Evolutionary conservation across 2,888 invertebrate species (phyloP).

Genomic region (Acleris holmiana): DNA sequence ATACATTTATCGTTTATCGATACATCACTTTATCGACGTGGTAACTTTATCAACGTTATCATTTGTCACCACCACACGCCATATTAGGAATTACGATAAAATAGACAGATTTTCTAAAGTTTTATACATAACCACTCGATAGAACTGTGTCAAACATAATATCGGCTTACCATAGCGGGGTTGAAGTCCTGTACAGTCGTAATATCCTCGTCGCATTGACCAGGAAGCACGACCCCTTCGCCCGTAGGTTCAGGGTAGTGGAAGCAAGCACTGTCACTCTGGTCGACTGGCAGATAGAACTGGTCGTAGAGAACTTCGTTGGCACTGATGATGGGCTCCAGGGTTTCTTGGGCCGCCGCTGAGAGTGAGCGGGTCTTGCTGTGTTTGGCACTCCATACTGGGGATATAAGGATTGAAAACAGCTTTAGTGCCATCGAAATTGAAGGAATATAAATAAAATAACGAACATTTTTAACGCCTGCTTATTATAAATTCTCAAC

Average conservation of each 20-base stretch:
- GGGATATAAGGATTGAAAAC: too few species aligned
- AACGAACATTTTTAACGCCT: too few species aligned
- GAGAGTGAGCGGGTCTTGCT: conserved; percentile 57
- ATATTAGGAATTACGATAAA: too few species aligned
- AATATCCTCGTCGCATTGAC: conserved; percentile 65
- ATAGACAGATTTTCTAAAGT: too few species aligned
- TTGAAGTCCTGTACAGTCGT: conserved; percentile 59
- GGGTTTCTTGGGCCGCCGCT: conserved; percentile 48
- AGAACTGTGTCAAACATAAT: too few species aligned
- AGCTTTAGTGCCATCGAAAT: background rate
- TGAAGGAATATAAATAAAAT: too few species aligned
- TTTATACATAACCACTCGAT: too few species aligned
- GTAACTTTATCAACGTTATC: too few species aligned
- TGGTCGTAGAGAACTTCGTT: conserved; percentile 55
- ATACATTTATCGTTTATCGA: too few species aligned
- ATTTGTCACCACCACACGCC: too few species aligned
- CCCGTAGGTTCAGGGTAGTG: conserved; percentile 61
- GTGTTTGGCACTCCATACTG: conserved; percentile 76
- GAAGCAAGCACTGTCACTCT: conserved; percentile 65
- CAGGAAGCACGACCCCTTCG: conserved; percentile 62
- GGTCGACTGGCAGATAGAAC: conserved; percentile 59
- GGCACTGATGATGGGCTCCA: conserved; percentile 49
- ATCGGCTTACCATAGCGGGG: conserved; percentile 51
- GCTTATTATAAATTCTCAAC: too few species aligned
- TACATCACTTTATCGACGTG: too few species aligned